phyloP scores from a whole-genome alignment of 92 coral and sea anemone species.

The Epizoanthus illoricatus region DNA sequence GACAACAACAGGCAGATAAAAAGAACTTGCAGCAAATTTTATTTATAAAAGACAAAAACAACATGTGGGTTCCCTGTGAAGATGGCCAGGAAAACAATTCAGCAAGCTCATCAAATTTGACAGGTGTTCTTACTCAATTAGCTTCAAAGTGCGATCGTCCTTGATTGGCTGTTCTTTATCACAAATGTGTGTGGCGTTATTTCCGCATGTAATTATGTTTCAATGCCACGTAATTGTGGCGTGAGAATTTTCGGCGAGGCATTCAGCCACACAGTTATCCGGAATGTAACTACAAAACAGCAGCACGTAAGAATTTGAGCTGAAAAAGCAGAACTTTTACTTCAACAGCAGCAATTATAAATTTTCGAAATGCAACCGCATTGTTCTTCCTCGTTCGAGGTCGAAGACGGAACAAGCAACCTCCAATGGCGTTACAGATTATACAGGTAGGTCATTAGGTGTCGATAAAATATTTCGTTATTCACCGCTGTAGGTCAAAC shows the following conservation, averaged over 20 bases:
- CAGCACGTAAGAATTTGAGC: background rate
- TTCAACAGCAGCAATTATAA: background rate
- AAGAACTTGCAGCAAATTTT: too few relatives aligned
- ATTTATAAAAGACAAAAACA: too few relatives aligned
- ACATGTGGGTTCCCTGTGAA: too few relatives aligned
- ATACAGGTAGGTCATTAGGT: background rate
- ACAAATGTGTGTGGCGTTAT: too few relatives aligned
- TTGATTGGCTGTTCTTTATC: background rate
- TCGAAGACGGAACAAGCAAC: background rate
- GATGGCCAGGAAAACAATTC: background rate
- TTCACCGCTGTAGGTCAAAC: too few relatives aligned
- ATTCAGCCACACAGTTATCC: too few relatives aligned
- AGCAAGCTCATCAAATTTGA: background rate
- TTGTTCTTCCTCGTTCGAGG: background rate
- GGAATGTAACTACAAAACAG: background rate
- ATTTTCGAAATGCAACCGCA: constrained; percentile 4
- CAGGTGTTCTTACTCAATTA: background rate
- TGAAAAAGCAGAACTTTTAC: background rate
- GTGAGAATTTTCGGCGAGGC: too few relatives aligned
- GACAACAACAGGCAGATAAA: too few relatives aligned
- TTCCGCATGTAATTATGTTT: too few relatives aligned
- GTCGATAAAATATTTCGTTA: too few relatives aligned
- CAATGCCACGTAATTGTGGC: too few relatives aligned
- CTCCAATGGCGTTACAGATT: background rate
- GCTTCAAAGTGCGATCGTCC: background rate